Percentiles rank a stretch among this genome's conserved stretches.
These are phyloP conservation scores for Ypsolopha sequella DNA, from an alignment of 2,888 invertebrate species.

Conservation along the genomic window DNA sequence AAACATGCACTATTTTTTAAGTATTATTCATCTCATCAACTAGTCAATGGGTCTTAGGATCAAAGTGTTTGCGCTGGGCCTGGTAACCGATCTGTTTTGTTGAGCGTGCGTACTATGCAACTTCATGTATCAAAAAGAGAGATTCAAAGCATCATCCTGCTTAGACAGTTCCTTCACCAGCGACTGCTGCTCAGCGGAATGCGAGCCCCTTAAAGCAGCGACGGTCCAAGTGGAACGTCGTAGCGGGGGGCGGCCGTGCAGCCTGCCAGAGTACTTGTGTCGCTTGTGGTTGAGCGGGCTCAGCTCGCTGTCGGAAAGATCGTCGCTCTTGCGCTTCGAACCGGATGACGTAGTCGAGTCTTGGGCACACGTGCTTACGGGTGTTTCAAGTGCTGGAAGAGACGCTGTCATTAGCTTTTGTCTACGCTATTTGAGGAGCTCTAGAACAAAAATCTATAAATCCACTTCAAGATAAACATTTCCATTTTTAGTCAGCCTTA, in stretches of 20 bases:
- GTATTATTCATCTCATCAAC: no score
- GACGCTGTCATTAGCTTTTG: no score
- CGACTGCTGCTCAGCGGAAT: constrained; percentile 38
- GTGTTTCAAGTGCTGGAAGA: constrained; percentile 28
- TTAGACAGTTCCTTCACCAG: constrained; percentile 23
- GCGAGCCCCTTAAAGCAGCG: constrained; percentile 27
- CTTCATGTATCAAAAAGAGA: constrained; percentile 26
- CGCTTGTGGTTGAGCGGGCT: constrained; percentile 58
- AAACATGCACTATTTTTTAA: no score
- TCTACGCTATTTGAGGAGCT: no score
- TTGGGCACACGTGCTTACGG: constrained; percentile 27
- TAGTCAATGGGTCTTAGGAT: no score
- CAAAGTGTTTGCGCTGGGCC: no score
- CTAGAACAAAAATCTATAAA: no score
- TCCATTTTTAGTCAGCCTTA: no score
- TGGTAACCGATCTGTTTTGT: no score
- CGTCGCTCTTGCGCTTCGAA: constrained; percentile 45
- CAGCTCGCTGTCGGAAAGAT: constrained; percentile 35
- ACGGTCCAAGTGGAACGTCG: constrained; percentile 18
- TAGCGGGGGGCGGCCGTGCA: constrained; percentile 51
- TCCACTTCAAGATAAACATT: no score
- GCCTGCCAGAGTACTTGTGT: constrained; percentile 49
- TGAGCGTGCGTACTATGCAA: no score
- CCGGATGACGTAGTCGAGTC: constrained; percentile 40
- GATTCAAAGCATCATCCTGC: constrained; percentile 29